Evolutionary conservation across 1,140 invertebrate species (phyloP), one percentile per base, ranked within the genome.

Genomic region (Eriosoma lanigerum): DNA sequence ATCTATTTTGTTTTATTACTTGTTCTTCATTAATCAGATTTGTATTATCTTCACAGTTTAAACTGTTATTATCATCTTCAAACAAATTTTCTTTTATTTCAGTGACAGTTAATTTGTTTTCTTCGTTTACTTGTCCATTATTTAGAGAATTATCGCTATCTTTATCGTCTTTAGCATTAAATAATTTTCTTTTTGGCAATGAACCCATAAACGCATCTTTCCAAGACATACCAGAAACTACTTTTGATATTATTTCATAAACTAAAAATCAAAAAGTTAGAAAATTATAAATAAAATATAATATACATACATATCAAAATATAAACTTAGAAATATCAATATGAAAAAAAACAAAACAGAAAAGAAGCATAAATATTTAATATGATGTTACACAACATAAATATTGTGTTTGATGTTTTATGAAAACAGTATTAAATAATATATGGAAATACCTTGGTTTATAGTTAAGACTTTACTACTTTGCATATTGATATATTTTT

Each of bases 401-500:
- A 50, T 15, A 50, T 52, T 2, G 1, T 19, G 50, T 52, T 52
- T 52, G 13, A 21, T 19, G 21, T 21, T 26, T 64, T 38, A 19
- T 12, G 13, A 9, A 44, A 19, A 68, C n/a, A n/a, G n/a, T n/a
- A n/a, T n/a, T n/a, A 32, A 19, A 50, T 83, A 82, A 80, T 32
- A 66, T 68, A 73, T 81, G 52, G 24, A 83, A 83, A 86, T 89
- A 95, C 94, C 96, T 88, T 99, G 97, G 88, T 98, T 96, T 81
- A 99, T 93, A 32, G 96, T 96, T 50, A 99, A 89, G 58, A 99
- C 96, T 88, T 95, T 95, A 84, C 97, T 89, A 10, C 94, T 93
- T 87, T 95, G 95, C 92, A 99, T 94, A 84, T 93, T 90, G 38
- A 99, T 89, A 88, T 93, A 95, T 86, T 97, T 92, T 83, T 92